Evolutionary conservation across 2,888 invertebrate species (phyloP), one percentile per base, ranked within the genome.

Genomic region (Mystacides longicornis): DNA sequence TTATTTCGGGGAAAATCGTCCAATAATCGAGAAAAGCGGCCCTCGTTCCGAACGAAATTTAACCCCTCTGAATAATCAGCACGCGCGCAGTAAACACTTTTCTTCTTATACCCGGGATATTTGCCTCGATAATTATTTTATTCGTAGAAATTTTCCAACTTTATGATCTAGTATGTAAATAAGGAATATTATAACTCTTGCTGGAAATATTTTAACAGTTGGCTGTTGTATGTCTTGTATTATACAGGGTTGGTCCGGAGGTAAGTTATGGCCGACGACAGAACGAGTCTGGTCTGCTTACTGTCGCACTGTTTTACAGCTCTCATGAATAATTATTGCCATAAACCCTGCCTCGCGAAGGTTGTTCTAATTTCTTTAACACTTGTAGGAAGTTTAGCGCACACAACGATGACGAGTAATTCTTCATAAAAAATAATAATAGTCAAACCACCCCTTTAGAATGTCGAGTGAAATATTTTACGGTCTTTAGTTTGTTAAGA

Each of bases 31-130:
- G 57, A 43, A 54, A 37, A 54, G 51, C 55, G 46, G 47, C 52
- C 51, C 51, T 51, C 54, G 46, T 52, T 57, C 52, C 31, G 49
- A 54, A 57, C 55, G 54, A 54, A 57, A 57, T 57, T 54, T 57
- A 51, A 37, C 16, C 16, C 37, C 14, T 3, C n/a, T n/a, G n/a
- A n/a, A n/a, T n/a, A n/a, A n/a, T n/a, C 14, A 37, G 37, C 37
- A 7, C 3, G 14, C 14, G 37, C 14, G 14, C 16, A 7, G 3
- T 16, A 37, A 37, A 37, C 16, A 37, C 16, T 37, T 37, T 16
- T 37, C 37, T 3, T 37, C 3, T 16, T 4, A 37, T 16, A 37
- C 14, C 14, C 7, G 16, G 16, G 37, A 37, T n/a, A 14, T 37
- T 14, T 37, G 37, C 16, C 37, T 37, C 16, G 14, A 27, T 11